Base-by-base conservation (phyloP, 2,888 invertebrate genomes). In the Apantesis nais region DNA sequence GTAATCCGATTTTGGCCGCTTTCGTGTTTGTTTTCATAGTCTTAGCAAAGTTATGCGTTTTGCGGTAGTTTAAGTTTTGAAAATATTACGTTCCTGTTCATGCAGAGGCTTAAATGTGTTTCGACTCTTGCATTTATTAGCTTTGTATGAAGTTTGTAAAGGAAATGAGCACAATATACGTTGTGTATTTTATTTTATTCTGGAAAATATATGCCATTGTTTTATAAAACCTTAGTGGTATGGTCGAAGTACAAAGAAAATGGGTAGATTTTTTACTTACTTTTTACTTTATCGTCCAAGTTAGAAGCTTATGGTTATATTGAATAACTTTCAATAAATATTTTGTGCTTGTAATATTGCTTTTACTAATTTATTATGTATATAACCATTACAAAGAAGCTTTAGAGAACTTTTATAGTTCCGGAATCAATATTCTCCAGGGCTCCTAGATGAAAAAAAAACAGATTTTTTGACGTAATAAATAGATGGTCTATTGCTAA, bases 1-100 rank as follows among this genome's bases (percentile, higher is more conserved):
- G 83, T 88, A 88, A 88, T 87, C 87, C 83, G 85, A 87, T 87
- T 88, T 84, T 70, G 76, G 77, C 80, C 74, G 81, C 81, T 80
- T 79, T 81, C 79, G 78, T 83, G 84, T 86, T 87, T 84, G 84
- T 86, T 83, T 83, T 82, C 81, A 81, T 85, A 83, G 80, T 82
- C 82, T 82, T 78, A 81, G 75, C 72, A 73, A 85, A 86, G 78
- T 83, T 86, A 81, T 82, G 84, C 78, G 80, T 80, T 85, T 79
- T 77, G 81, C 73, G 73, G 75, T 74, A 75, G 79, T 79, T 77
- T 73, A 78, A 80, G 78, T 82, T 75, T 75, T 39, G 66, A 80
- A 78, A 82, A 81, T 81, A 82, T 80, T 74, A 76, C 70, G 72
- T 70, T 61, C 60, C 64, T 41, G 67, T 64, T 67, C 65, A 60